Base-by-base conservation (phyloP, 2,797 vertebrate species). In the Onychomys leucogaster region DNA sequence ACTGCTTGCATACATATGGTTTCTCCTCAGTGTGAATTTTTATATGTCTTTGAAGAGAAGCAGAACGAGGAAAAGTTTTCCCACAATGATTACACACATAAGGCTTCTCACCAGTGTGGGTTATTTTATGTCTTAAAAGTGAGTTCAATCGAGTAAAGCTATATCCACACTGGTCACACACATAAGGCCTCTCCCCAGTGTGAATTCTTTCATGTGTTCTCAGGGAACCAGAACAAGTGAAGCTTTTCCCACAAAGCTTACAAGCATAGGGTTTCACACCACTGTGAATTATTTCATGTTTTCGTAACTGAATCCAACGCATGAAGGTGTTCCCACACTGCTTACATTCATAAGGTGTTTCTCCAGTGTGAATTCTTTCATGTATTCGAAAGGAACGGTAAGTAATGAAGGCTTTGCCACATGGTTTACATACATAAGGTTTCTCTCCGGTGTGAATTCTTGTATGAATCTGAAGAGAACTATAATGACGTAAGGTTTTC, bases 161-260 rank as follows among this genome's bases (percentile, higher is more conserved):
- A 25, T 91, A 69, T 5, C 89, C 89, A 82, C 89, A 90, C 46
- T 90, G 89, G n/a, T 81, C 49, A 55, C 89, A 90, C 37, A 90
- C 46, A 43, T 90, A 90, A 6, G 76, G 89, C 19, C 77, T 90
- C 76, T 90, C 76, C 34, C 76, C 89, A 10, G 89, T 90, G 63
- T 91, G 89, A 25, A 81, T 91, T 25, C 77, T 81, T 69, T 81
- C 77, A n/a, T 91, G 77, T 82, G 65, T 80, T 67, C 65, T 69
- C 37, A 91, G n/a, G 37, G 89, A 80, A 34, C 77, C 78, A 13
- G 89, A 81, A 55, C 89, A 55, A 41, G 77, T 81, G 21, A 91
- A 91, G n/a, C 77, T 80, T 82, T 91, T 91, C 5, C 89, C 89
- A 82, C 78, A 91, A 0, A 82, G 65, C 63, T 91, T 82, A 82